Evolutionary conservation across 2,113 vertebrate species (phyloP), one percentile per base, ranked within the genome.

Genomic region (Menidia beryllina): DNA sequence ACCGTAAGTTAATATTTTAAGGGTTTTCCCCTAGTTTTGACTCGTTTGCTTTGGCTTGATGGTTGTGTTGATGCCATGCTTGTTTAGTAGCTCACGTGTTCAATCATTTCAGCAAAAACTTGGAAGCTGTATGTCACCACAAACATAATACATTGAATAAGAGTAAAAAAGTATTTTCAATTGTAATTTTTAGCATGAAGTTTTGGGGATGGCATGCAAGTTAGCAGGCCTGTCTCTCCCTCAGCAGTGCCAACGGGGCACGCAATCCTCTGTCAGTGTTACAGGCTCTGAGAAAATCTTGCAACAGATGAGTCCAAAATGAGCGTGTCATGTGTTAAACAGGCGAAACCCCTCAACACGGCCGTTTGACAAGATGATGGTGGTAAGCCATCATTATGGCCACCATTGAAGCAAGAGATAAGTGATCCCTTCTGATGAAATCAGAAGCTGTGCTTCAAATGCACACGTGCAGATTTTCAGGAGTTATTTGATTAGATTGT

Each of bases 321-420:
- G 52, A 88, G 86, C 86, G 83, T 92, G 91, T 88, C 88, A 54
- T 52, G 86, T 82, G 88, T 91, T 91, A 88, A 91, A 89, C 89
- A 91, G 86, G 84, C 88, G 34, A 77, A 87, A 76, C 87, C 79
- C 73, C 69, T 7, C 77, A 58, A 67, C 59, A 69, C 78, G 80
- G 84, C 89, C 80, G 17, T 88, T 81, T 87, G 91, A 92, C 90
- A 92, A 85, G 85, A 84, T 84, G 86, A 85, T 84, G 76, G 79
- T 77, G 55, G 73, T 76, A 67, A 49, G 87, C 66, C 63, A 77
- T 88, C 72, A 84, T 88, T 80, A 88, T 84, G 77, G 77, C 81
- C 79, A 79, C 70, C 73, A 34, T 79, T 88, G 83, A 88, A 88
- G 69, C 77, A 47, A 83, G 78, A 67, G 70, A 76, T 67, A 78